Conservation (phyloP, 2,888 invertebrate species). For the Heliconius ethilla region DNA sequence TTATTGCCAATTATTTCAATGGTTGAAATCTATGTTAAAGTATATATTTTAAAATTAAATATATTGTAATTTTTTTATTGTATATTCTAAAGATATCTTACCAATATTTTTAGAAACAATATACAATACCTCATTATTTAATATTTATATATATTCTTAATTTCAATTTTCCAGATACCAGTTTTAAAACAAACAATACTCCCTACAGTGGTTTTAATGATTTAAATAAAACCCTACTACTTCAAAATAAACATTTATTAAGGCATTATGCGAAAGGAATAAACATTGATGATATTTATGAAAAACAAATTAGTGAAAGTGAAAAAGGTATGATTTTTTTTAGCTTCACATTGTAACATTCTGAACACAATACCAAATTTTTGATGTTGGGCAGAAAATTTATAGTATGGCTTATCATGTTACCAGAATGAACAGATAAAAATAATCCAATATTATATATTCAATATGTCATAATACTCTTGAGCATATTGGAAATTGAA, state of each 20-base stretch:
- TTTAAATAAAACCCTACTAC: conserved; percentile 23
- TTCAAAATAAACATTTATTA: conserved; percentile 41
- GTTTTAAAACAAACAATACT: not conserved
- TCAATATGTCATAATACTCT: no score
- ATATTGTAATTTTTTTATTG: not conserved
- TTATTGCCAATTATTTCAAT: not conserved
- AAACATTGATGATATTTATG: conserved; percentile 32
- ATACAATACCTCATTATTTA: no score
- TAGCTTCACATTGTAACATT: not conserved
- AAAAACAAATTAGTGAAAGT: conserved; percentile 46
- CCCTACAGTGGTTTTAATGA: not conserved
- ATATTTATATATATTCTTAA: not conserved
- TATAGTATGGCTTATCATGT: no score
- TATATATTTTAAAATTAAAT: not conserved
- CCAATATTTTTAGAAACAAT: no score
- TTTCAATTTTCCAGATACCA: not conserved
- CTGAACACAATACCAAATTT: not conserved
- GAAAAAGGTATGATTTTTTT: conserved; percentile 44
- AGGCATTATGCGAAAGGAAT: conserved; percentile 30
- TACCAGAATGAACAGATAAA: no score
- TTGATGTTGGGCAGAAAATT: no score
- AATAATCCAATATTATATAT: no score
- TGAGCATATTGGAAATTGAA: no score
- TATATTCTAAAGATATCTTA: not conserved
- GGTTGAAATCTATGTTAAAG: not conserved